phyloP scores from a whole-genome alignment of 2,888 invertebrate species.

The Dryococelus australis region DNA sequence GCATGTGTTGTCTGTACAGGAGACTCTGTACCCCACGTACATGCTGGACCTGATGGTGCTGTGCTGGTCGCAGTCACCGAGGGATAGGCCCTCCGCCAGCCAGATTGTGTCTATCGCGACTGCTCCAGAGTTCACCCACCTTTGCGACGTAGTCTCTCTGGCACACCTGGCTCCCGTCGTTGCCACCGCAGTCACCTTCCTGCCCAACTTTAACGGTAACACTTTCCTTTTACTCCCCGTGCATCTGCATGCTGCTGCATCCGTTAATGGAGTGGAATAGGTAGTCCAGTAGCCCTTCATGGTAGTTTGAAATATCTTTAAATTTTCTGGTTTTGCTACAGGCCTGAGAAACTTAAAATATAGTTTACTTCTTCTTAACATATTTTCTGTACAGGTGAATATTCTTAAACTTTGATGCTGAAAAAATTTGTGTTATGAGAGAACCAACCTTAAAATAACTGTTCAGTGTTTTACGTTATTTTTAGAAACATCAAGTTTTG shows the following conservation, averaged over 20 bases:
- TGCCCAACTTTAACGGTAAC: slow-evolving; percentile 34
- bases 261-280: not conserved
- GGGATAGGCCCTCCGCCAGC: slow-evolving; percentile 90
- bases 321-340: too few species aligned
- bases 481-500: too few species aligned
- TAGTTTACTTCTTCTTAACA: too few species aligned
- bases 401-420: too few species aligned
- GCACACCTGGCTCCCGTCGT: slow-evolving; percentile 72
- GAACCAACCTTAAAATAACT: too few species aligned
- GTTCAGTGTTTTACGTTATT: too few species aligned
- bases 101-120: slow-evolving; percentile 92
- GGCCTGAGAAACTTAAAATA: too few species aligned
- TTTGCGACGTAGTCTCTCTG: slow-evolving; percentile 79
- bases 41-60: slow-evolving; percentile 94
- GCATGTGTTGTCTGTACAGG: slow-evolving; percentile 59
- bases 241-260: not conserved
- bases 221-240: slow-evolving; percentile 50
- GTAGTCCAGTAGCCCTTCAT: not conserved
- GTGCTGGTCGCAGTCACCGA: slow-evolving; percentile 90
- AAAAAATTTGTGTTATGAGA: too few species aligned
- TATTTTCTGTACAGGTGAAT: too few species aligned
- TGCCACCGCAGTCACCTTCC: slow-evolving; percentile 61
- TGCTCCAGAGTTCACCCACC: slow-evolving; percentile 92
- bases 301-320: not conserved
- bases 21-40: slow-evolving; percentile 84